These are phyloP conservation scores for Loripinus fragilis DNA, from an alignment of 2,888 invertebrate species.

Conservation along the genomic window DNA sequence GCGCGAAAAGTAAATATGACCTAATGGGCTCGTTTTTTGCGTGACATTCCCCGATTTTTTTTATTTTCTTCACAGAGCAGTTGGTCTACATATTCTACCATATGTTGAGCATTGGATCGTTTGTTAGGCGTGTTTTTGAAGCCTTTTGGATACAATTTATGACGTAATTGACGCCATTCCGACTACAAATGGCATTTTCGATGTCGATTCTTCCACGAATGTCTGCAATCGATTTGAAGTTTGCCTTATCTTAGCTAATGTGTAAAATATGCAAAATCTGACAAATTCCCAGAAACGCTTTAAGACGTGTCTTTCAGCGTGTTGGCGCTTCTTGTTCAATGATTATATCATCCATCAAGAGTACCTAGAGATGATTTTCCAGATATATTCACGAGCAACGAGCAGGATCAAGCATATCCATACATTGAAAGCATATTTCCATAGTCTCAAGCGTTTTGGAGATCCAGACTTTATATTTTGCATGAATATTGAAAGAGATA, in stretches of 20 bases:
- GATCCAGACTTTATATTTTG: slow-evolving; percentile 15
- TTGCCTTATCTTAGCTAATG: slow-evolving; percentile 7
- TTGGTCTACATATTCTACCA: no score
- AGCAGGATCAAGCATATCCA: slow-evolving; percentile 4
- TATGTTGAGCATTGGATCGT: no score
- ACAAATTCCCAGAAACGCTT: not conserved
- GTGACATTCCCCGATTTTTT: no score
- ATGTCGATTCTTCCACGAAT: slow-evolving; percentile 9
- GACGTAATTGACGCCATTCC: no score
- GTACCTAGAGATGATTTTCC: slow-evolving; percentile 7
- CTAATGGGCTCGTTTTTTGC: no score
- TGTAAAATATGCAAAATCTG: slow-evolving; percentile 21
- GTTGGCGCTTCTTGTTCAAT: slow-evolving; percentile 8
- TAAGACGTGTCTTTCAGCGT: not conserved
- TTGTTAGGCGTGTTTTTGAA: no score
- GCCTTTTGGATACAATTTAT: no score
- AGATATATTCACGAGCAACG: slow-evolving; percentile 1
- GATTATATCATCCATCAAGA: slow-evolving; percentile 14
- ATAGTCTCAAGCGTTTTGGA: slow-evolving; percentile 3
- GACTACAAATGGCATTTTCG: not conserved
- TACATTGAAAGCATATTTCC: slow-evolving; percentile 19
- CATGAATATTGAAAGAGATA: slow-evolving; percentile 19
- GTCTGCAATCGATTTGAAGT: not conserved
- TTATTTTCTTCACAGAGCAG: no score
- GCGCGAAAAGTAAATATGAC: no score